phyloP scores from a whole-genome alignment of 2,888 invertebrate species.

The Coenonympha glycerion region DNA sequence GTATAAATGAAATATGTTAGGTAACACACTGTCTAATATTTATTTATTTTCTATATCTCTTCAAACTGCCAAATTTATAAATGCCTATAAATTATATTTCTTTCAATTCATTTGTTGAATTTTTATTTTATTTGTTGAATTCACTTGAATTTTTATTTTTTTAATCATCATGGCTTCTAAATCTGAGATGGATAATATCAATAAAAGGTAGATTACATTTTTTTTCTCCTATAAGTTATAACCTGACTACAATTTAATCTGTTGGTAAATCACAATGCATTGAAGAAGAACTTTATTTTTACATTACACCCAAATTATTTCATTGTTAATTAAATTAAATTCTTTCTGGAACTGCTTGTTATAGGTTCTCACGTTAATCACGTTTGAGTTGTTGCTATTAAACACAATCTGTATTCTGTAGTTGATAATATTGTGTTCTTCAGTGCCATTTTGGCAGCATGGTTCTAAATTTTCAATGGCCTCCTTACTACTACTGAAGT shows the following conservation, averaged over 20 bases:
- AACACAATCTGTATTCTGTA: constrained; percentile 51
- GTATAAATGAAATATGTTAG: too few relatives aligned
- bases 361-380: constrained; percentile 36
- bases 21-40: not conserved
- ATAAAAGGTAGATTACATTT: too few relatives aligned
- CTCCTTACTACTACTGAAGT: constrained; percentile 64
- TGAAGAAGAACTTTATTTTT: too few relatives aligned
- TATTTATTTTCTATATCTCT: not conserved
- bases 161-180: not conserved
- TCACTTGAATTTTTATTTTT: not conserved
- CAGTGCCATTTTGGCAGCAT: constrained; percentile 36
- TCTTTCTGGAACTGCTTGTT: constrained; percentile 30
- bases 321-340: constrained; percentile 34
- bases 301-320: constrained; percentile 26
- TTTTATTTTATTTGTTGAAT: too few relatives aligned
- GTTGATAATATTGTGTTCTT: constrained; percentile 50
- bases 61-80: constrained; percentile 7
- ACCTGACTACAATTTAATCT: too few relatives aligned
- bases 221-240: too few relatives aligned
- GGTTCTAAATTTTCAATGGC: constrained; percentile 38
- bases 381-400: constrained; percentile 27
- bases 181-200: not conserved
- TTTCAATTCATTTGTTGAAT: not conserved
- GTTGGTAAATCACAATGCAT: too few relatives aligned
- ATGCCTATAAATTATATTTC: not conserved